Base-by-base conservation (phyloP, 2,888 invertebrate species). In the Mesopsocus fuscifrons region DNA sequence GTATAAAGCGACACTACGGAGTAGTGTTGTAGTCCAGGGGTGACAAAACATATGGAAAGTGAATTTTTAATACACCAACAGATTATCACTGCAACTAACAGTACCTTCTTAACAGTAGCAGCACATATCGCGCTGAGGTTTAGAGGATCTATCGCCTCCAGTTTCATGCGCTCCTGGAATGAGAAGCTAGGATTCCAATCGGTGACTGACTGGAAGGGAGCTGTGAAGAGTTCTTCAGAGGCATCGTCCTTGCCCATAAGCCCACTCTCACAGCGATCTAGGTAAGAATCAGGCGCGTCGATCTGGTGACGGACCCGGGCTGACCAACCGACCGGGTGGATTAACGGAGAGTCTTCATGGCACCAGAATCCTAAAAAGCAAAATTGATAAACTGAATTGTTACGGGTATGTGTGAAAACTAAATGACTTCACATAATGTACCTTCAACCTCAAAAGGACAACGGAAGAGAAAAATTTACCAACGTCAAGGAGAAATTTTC, bases 321-420 rank as follows among this genome's bases (percentile, higher is more conserved):
- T 0, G 95, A 88, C 95, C 97, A 94, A n/a, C 94, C 92, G 1
- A 92, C 85, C 1, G 89, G 91, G 61, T 95, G 95, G 49, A 97
- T 81, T 9, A 95, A 67, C 0, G 89, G 85, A 0, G 94, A 92
- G 57, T 87, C 84, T 61, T 92, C 89, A 51, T 95, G 94, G 57
- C 92, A 94, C 94, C 94, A 97, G 60, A 97, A 95, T 3, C 91
- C 68, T 59, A 34, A 9, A 43, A 42, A 17, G 15, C n/a, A 32
- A 11, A 42, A 23, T 43, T 20, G 34, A 23, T 40, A 40, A 38
- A 31, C 4, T 9, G 26, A 46, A 34, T 18, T 13, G 17, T 21
- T 3, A 43, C 20, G 13, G 13, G 31, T 6, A 42, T 32, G 21
- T 33, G 21, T 11, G 20, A 22, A 41, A 35, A n/a, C n/a, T n/a